Conservation (phyloP, 1,140 invertebrate species). For the Philaenus spumarius region DNA sequence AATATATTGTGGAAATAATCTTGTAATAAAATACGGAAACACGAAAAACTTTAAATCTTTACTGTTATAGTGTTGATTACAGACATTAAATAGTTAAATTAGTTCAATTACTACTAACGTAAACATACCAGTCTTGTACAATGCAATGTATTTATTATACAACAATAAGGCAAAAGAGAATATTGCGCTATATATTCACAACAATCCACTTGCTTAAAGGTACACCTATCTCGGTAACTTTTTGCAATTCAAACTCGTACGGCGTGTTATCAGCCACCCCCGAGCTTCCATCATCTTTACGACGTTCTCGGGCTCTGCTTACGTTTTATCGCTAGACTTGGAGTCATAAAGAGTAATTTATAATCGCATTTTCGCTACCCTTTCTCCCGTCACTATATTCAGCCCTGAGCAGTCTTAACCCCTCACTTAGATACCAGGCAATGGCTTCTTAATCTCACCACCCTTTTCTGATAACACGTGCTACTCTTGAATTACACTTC, state of each 20-base stretch:
- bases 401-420: neutral
- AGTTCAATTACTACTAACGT: too few relatives aligned
- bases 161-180: too few relatives aligned
- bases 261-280: conserved; percentile 11
- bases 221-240: neutral
- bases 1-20: too few relatives aligned
- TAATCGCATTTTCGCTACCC: conserved; percentile 20
- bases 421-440: conserved; percentile 3
- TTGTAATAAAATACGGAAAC: too few relatives aligned
- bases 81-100: too few relatives aligned
- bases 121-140: too few relatives aligned
- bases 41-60: too few relatives aligned
- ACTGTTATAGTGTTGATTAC: too few relatives aligned
- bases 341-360: conserved; percentile 21
- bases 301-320: neutral
- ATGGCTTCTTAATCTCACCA: conserved; percentile 10
- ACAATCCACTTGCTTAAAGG: neutral
- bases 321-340: conserved; percentile 13
- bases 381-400: neutral
- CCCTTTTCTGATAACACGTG: conserved; percentile 2
- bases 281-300: conserved; percentile 17
- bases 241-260: conserved; percentile 12
- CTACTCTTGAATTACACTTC: neutral
- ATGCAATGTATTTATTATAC: too few relatives aligned
- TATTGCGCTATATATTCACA: neutral